A percentile compares a stretch with the other conserved stretches of the same genome.
Conservation (phyloP, 2,888 invertebrate species). For the Sicus ferrugineus region DNA sequence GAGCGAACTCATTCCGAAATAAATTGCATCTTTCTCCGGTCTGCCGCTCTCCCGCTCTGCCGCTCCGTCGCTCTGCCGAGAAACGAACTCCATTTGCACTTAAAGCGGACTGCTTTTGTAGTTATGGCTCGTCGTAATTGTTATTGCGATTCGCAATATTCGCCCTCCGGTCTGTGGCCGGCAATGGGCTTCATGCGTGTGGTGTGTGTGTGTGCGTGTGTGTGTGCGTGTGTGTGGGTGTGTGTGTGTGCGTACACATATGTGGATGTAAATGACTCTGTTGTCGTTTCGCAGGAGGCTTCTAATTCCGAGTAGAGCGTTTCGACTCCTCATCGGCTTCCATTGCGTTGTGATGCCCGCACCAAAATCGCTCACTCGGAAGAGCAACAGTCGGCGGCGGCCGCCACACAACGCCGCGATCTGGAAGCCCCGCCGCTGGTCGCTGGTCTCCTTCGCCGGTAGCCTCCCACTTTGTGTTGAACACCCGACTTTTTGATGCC, state of each 20-base stretch:
- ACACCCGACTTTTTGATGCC: background rate
- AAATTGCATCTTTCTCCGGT: background rate
- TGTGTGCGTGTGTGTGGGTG: background rate
- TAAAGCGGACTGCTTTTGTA: slow-evolving; percentile 5
- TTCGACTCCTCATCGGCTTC: background rate
- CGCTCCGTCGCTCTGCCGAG: background rate
- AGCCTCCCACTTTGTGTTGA: background rate
- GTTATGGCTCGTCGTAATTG: slow-evolving; percentile 5
- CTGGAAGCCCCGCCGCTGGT: background rate
- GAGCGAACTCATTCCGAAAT: slow-evolving; percentile 12
- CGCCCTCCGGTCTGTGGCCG: background rate
- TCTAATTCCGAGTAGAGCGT: background rate
- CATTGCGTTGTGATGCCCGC: background rate
- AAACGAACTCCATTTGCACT: background rate
- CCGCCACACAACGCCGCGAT: background rate
- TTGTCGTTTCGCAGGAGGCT: background rate
- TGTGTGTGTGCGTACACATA: background rate
- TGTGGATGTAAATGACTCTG: background rate
- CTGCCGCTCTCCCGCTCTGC: background rate
- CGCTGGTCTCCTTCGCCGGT: background rate
- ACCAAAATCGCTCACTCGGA: background rate
- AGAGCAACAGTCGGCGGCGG: background rate
- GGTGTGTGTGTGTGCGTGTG: background rate
- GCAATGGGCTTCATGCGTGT: background rate
- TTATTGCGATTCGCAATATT: background rate